These are phyloP conservation scores for Hypotaenidia philippensis DNA, from an alignment of 2,797 vertebrate genomes.

Conservation along the genomic window DNA sequence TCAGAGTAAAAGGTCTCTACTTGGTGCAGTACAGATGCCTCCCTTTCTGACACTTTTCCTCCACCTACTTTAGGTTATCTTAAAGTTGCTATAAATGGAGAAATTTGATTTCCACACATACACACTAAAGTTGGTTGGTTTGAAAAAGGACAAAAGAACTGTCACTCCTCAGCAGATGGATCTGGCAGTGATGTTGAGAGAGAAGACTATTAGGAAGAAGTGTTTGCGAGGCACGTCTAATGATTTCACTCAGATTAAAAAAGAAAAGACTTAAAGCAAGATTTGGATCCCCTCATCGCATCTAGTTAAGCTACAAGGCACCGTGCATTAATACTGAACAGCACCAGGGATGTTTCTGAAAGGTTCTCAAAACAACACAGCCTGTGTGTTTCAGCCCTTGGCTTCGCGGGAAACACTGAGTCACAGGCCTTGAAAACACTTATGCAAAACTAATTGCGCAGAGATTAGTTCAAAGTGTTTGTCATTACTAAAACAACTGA, in stretches of 20 bases:
- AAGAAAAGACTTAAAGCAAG: neutral
- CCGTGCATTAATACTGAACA: neutral
- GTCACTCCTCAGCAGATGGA: neutral
- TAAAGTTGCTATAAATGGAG: neutral
- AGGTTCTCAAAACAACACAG: slow-evolving; percentile 39
- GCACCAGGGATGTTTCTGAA: neutral
- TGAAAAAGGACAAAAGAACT: neutral
- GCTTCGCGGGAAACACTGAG: slow-evolving; percentile 15
- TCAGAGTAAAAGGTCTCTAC: neutral
- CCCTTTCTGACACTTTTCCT: neutral
- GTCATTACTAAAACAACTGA: neutral
- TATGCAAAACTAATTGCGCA: neutral
- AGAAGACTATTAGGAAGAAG: neutral
- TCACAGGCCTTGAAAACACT: slow-evolving; percentile 23
- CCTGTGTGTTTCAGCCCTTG: neutral
- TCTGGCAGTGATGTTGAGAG: neutral
- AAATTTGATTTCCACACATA: neutral
- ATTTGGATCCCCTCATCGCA: neutral
- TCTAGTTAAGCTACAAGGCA: neutral
- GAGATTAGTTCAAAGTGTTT: neutral
- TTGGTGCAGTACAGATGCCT: neutral
- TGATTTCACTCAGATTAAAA: neutral
- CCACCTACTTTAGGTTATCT: neutral
- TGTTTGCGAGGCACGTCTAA: neutral
- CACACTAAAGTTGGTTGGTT: neutral